These are phyloP conservation scores for Drosophila anceps DNA, from an alignment of 2,888 invertebrate genomes.

Conservation along the genomic window DNA sequence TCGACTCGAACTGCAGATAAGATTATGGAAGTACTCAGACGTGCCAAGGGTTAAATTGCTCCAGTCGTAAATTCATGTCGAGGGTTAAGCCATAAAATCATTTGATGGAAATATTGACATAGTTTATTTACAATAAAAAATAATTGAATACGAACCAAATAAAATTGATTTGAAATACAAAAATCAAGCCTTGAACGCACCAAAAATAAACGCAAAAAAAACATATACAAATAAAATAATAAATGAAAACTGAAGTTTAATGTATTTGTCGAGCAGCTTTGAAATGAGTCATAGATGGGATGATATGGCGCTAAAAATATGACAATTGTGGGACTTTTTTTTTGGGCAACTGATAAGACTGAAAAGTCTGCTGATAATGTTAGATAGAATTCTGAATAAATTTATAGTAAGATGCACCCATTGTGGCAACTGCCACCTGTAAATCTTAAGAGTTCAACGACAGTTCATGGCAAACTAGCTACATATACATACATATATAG, in stretches of 20 bases:
- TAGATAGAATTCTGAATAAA: background rate
- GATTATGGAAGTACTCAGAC: conserved; percentile 28
- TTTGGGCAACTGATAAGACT: conserved; percentile 35
- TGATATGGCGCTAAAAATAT: conserved; percentile 24
- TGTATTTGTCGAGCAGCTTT: conserved; percentile 30
- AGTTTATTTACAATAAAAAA: conserved; percentile 13
- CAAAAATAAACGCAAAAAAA: conserved; percentile 29
- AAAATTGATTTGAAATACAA: conserved; percentile 1
- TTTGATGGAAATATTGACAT: conserved; percentile 17
- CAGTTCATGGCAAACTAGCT: conserved; percentile 60
- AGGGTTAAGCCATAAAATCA: conserved; percentile 27
- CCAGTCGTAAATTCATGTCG: background rate
- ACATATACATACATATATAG: background rate
- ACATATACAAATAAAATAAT: conserved; percentile 11
- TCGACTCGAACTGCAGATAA: conserved; percentile 29
- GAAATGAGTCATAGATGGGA: conserved; percentile 53
- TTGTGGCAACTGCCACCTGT: conserved; percentile 29
- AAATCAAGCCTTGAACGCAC: conserved; percentile 45
- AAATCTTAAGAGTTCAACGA: conserved; percentile 58
- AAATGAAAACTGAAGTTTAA: conserved; percentile 34
- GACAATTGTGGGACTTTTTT: conserved; percentile 5
- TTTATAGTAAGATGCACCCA: background rate
- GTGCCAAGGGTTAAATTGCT: conserved; percentile 34
- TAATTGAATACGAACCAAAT: conserved; percentile 6
- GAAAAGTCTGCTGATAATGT: conserved; percentile 6